A percentile compares a stretch with the other conserved stretches of the same genome.
These are phyloP conservation scores for Andrena bucephala DNA, from an alignment of 2,888 invertebrate species.

Conservation along the genomic window DNA sequence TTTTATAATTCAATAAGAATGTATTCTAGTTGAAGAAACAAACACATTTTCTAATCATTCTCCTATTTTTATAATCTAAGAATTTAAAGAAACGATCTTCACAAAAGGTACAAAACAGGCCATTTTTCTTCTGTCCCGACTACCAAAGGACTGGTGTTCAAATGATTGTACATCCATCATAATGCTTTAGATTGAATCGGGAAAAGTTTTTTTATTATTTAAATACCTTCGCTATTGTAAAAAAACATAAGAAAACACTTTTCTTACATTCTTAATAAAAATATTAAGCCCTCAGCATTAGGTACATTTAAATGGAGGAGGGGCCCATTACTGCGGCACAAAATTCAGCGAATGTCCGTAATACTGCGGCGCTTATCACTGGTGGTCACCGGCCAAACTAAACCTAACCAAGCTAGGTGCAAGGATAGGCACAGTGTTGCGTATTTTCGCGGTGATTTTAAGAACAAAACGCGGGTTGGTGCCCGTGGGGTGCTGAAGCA, in stretches of 20 bases:
- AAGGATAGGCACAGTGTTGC: too few relatives aligned
- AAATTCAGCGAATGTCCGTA: conserved; percentile 1
- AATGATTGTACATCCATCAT: neutral
- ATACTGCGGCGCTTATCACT: neutral
- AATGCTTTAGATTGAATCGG: conserved; percentile 1
- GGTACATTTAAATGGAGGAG: conserved; percentile 1
- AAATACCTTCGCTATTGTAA: neutral
- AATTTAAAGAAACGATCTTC: neutral
- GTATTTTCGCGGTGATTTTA: too few relatives aligned
- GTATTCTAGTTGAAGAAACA: neutral
- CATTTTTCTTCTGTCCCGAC: neutral
- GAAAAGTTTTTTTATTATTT: neutral
- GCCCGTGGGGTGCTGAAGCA: too few relatives aligned
- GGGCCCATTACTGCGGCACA: conserved; percentile 1
- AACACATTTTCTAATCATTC: neutral
- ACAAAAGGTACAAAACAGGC: neutral
- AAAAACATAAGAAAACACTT: neutral
- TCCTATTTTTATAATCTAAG: neutral
- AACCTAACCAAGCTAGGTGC: neutral
- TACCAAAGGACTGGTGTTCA: neutral
- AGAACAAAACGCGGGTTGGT: too few relatives aligned
- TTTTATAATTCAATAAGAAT: neutral
- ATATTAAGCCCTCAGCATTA: neutral
- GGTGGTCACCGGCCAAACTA: neutral
- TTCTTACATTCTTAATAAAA: neutral